A percentile compares a stretch with the other conserved stretches of the same genome.
Evolutionary conservation across 2,113 vertebrate species (phyloP).

Genomic region (Limnothrissa miodon): DNA sequence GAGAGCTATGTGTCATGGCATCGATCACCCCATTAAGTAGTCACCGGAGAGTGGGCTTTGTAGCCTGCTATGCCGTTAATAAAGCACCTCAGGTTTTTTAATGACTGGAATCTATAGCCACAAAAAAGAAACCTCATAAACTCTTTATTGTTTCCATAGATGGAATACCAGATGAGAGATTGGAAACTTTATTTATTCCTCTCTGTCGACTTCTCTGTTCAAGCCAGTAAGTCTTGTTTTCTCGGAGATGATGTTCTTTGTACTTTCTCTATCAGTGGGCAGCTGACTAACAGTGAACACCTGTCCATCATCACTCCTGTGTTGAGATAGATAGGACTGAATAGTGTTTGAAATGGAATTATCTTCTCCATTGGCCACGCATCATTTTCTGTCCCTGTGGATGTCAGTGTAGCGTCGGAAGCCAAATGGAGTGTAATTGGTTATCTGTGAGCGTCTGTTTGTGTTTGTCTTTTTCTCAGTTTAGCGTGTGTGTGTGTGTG

Average conservation of each 20-base stretch:
- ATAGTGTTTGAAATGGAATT: background rate
- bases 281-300: background rate
- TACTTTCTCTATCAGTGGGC: background rate
- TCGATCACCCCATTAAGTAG: slow-evolving; percentile 54
- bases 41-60: slow-evolving; percentile 36
- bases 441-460: background rate
- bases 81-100: slow-evolving; percentile 30
- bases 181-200: background rate
- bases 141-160: slow-evolving; percentile 5
- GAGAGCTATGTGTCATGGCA: slow-evolving; percentile 46
- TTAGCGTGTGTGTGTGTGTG: background rate
- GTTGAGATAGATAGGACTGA: background rate
- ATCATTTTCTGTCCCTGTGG: background rate
- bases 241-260: background rate
- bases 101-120: slow-evolving; percentile 14
- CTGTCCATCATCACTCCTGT: background rate
- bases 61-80: slow-evolving; percentile 41
- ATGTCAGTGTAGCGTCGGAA: background rate
- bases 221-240: background rate
- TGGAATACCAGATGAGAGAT: background rate
- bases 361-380: background rate
- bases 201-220: background rate
- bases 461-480: background rate
- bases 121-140: slow-evolving; percentile 13
- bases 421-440: background rate